Conservation (phyloP, 2,888 invertebrate species). For the Ennomos erosarius region DNA sequence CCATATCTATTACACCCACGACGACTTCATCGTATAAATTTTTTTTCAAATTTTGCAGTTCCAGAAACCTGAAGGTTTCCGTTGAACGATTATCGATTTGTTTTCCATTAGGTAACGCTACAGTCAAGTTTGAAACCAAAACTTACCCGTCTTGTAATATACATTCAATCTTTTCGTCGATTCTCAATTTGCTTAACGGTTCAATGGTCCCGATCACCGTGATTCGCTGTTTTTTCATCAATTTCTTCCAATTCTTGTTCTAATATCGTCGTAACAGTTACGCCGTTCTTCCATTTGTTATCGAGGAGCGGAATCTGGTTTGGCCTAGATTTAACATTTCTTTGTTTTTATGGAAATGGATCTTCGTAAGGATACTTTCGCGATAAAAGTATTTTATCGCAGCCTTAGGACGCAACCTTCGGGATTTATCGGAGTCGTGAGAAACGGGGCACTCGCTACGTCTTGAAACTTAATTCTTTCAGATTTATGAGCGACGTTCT, state of each 20-base stretch:
- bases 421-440: conserved; percentile 21
- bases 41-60: too few species aligned
- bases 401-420: conserved; percentile 14
- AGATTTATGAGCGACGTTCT: conserved; percentile 4
- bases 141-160: conserved; percentile 1
- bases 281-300: conserved; percentile 4
- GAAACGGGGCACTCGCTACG: conserved; percentile 9
- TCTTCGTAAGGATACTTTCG: conserved; percentile 19
- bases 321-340: conserved; percentile 16
- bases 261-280: conserved; percentile 6
- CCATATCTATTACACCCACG: too few species aligned
- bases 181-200: conserved; percentile 24
- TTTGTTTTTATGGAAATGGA: conserved; percentile 25
- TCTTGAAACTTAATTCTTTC: conserved; percentile 16
- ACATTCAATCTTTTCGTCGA: conserved; percentile 13
- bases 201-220: conserved; percentile 7
- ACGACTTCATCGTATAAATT: too few species aligned
- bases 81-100: background rate
- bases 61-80: too few species aligned
- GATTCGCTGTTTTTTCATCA: conserved; percentile 15
- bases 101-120: conserved; percentile 11
- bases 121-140: conserved; percentile 3
- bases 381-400: conserved; percentile 27
- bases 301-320: conserved; percentile 9
- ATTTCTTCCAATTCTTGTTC: conserved; percentile 21